These are phyloP conservation scores for Entelurus aequoreus DNA, from an alignment of 2,113 vertebrate species.

Conservation along the genomic window DNA sequence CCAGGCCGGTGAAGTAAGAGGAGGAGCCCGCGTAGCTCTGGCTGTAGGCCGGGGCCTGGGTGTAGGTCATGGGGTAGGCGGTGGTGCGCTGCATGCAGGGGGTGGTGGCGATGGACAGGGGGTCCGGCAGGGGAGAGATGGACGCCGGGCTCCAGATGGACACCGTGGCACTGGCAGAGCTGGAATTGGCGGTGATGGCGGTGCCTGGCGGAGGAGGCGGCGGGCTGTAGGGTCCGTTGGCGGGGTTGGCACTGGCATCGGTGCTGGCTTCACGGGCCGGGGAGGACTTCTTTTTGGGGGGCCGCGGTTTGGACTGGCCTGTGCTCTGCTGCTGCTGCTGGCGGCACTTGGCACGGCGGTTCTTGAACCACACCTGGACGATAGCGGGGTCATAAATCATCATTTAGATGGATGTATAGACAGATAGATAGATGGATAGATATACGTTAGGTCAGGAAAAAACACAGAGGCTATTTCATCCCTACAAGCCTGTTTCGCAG, in stretches of 20 bases:
- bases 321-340: conserved; percentile 83
- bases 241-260: conserved; percentile 62
- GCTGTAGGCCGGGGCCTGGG: conserved; percentile 75
- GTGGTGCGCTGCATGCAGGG: conserved; percentile 77
- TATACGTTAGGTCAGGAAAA: no score
- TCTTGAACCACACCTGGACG: conserved; percentile 81
- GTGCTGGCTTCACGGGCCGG: conserved; percentile 60
- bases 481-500: no score
- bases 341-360: conserved; percentile 82
- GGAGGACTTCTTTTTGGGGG: conserved; percentile 80
- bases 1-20: conserved; percentile 81
- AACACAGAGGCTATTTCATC: no score
- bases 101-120: conserved; percentile 65
- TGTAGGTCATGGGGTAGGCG: conserved; percentile 78
- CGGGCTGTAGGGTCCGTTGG: conserved; percentile 74
- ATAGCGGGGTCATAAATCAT: background rate
- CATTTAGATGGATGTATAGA: background rate
- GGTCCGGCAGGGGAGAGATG: conserved; percentile 80
- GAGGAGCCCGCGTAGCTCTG: conserved; percentile 77
- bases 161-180: conserved; percentile 74
- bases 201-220: conserved; percentile 68
- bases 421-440: no score
- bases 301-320: conserved; percentile 78
- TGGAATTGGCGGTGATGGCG: conserved; percentile 71
- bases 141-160: conserved; percentile 87